A percentile compares a stretch with the other conserved stretches of the same genome.
These are phyloP conservation scores for Artemia franciscana DNA, from an alignment of 1,140 invertebrate species.

Conservation along the genomic window DNA sequence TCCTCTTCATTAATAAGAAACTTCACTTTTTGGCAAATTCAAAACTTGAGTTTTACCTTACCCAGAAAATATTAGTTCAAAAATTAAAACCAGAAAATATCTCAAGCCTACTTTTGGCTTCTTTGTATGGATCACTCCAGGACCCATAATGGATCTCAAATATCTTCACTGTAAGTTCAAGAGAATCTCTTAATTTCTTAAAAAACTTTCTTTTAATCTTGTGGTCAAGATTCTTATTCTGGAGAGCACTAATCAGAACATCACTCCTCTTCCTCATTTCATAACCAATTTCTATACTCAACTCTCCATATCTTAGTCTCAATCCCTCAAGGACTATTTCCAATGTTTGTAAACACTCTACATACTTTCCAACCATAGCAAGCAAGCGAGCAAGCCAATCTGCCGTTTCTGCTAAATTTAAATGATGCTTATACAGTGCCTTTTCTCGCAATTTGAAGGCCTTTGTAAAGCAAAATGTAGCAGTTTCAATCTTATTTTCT, in stretches of 20 bases:
- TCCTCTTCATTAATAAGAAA: no score
- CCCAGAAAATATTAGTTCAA: neutral
- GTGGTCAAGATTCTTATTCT: neutral
- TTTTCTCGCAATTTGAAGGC: slow-evolving; percentile 22
- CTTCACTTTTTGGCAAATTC: no score
- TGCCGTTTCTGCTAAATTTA: slow-evolving; percentile 21
- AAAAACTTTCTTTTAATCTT: neutral
- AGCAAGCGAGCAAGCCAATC: slow-evolving; percentile 28
- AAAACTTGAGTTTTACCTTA: no score
- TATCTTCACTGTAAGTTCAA: slow-evolving; percentile 4
- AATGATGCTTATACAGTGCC: slow-evolving; percentile 25
- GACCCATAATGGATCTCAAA: slow-evolving; percentile 7
- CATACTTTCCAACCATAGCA: slow-evolving; percentile 22
- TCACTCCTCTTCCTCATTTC: slow-evolving; percentile 28
- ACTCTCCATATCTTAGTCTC: slow-evolving; percentile 26
- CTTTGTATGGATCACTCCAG: slow-evolving; percentile 6
- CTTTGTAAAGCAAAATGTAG: slow-evolving; percentile 20
- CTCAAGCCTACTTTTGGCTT: neutral
- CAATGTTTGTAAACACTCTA: slow-evolving; percentile 23
- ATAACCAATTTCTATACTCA: slow-evolving; percentile 29
- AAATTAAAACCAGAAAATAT: neutral
- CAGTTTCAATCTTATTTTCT: slow-evolving; percentile 18
- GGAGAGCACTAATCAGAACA: slow-evolving; percentile 7
- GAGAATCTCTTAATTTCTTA: slow-evolving; percentile 2
- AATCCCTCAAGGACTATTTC: slow-evolving; percentile 23